Evolutionary conservation across 1,140 invertebrate genomes (phyloP), one percentile per base, ranked within the genome.

Genomic region (Papilio polyxenes): DNA sequence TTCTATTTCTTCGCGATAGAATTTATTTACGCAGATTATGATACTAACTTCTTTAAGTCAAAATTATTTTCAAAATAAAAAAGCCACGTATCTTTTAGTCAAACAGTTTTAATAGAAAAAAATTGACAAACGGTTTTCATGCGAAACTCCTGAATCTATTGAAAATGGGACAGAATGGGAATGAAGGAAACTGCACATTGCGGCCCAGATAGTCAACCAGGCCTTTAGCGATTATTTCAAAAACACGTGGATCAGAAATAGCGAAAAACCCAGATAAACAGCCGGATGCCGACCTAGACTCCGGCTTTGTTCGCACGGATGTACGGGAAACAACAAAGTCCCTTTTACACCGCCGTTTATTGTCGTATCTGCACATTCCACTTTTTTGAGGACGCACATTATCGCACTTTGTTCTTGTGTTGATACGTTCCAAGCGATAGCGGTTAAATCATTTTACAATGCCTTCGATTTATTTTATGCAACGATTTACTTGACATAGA

Each of bases 271-370:
- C 75, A 75, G 75, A 75, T 75, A 75, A 75, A 75, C 75, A 75
- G 75, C 44, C 75, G 40, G 48, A 20, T 75, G 75, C 40, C 75
- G 75, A 75, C 48, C 75, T 51, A 51, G 40, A 51, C 75, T 51
- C 44, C n/a, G 44, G 9, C 75, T 49, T 75, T 75, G 75, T 75
- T 75, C 44, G 44, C 62, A 65, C 65, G 75, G 75, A 76, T 77
- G 49, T 77, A 53, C 75, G 75, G 75, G 75, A 77, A 77, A 77
- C 75, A 77, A 77, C 75, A 77, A 77, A 77, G 75, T 77, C 75
- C 75, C 48, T 77, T 53, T 31, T 53, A 51, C 48, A 72, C 48
- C 75, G 49, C 20, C n/a, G 20, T 56, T 77, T 51, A 51, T 49
- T 76, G 48, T 51, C 75, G 49, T 72, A 72, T 72, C 65, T 69